Percentiles rank a stretch among this genome's conserved stretches.
Conservation (phyloP, 1,140 invertebrate genomes). For the Mercenaria mercenaria region DNA sequence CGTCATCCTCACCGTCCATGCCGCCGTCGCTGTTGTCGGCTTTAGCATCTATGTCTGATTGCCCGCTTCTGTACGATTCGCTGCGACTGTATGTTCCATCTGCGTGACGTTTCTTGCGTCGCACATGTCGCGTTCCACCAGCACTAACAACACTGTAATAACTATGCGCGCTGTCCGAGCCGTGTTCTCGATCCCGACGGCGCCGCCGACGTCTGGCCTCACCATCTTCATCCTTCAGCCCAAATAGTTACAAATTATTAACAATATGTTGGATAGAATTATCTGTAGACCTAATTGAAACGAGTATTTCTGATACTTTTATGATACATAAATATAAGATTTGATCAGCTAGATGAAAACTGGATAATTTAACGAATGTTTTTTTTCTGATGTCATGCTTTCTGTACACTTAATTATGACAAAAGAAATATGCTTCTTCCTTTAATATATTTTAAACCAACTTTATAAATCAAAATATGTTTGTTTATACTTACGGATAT, state of each 20-base stretch:
- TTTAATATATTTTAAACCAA: too few species aligned
- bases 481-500: too few species aligned
- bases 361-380: too few species aligned
- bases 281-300: too few species aligned
- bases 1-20: conserved; percentile 58
- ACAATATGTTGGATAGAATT: too few species aligned
- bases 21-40: conserved; percentile 75
- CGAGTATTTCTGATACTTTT: too few species aligned
- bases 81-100: conserved; percentile 75
- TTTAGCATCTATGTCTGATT: conserved; percentile 73
- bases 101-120: conserved; percentile 64
- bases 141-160: conserved; percentile 84
- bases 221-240: conserved; percentile 66
- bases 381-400: too few species aligned
- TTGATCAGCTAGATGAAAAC: too few species aligned
- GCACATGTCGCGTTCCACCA: conserved; percentile 80
- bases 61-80: conserved; percentile 75
- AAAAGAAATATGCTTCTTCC: too few species aligned
- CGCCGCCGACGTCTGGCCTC: conserved; percentile 69
- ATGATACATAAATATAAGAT: too few species aligned
- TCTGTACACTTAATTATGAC: too few species aligned
- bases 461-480: too few species aligned
- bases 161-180: conserved; percentile 83
- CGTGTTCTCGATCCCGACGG: conserved; percentile 72
- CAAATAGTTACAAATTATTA: conserved; percentile 71